Percentiles rank a stretch among this genome's conserved stretches.
Evolutionary conservation across 2,797 vertebrate species (phyloP).

Genomic region (Menidia menidia): DNA sequence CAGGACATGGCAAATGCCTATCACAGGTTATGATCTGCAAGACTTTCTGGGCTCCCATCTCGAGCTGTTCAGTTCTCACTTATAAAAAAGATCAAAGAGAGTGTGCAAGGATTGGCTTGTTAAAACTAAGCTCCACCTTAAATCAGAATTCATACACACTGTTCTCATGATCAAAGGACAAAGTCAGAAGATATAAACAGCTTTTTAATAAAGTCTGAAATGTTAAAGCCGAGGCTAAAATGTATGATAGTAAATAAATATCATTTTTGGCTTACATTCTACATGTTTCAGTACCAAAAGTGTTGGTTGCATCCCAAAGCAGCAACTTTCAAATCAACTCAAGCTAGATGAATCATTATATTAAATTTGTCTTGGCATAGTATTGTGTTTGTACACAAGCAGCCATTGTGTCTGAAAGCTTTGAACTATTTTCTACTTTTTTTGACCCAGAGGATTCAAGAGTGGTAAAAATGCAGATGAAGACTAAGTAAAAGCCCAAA

Average conservation of each 20-base stretch:
- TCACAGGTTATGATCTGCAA: slow-evolving; percentile 46
- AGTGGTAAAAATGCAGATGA: too few relatives aligned
- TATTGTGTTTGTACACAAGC: neutral
- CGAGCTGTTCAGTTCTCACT: slow-evolving; percentile 27
- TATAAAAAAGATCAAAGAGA: slow-evolving; percentile 70
- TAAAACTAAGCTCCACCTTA: slow-evolving; percentile 69
- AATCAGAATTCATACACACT: slow-evolving; percentile 64
- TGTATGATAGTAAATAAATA: slow-evolving; percentile 45
- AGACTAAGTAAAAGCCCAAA: too few relatives aligned
- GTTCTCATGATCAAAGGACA: slow-evolving; percentile 65
- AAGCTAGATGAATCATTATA: too few relatives aligned
- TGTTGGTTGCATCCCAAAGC: slow-evolving; percentile 7
- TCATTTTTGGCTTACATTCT: slow-evolving; percentile 13
- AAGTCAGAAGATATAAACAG: slow-evolving; percentile 64
- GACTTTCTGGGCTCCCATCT: slow-evolving; percentile 47
- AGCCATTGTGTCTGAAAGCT: too few relatives aligned
- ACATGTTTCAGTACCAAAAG: slow-evolving; percentile 20
- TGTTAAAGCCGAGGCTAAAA: slow-evolving; percentile 45
- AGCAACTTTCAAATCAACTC: slow-evolving; percentile 10
- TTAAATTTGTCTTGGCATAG: slow-evolving; percentile 4
- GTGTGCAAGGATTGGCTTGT: slow-evolving; percentile 57
- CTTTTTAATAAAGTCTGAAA: slow-evolving; percentile 58
- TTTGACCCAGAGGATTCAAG: too few relatives aligned
- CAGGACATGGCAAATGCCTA: slow-evolving; percentile 29
- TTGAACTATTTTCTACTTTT: too few relatives aligned